A percentile compares a stretch with the other conserved stretches of the same genome.
These are phyloP conservation scores for Balanococcus diminutus DNA, from an alignment of 2,888 invertebrate species.

Conservation along the genomic window DNA sequence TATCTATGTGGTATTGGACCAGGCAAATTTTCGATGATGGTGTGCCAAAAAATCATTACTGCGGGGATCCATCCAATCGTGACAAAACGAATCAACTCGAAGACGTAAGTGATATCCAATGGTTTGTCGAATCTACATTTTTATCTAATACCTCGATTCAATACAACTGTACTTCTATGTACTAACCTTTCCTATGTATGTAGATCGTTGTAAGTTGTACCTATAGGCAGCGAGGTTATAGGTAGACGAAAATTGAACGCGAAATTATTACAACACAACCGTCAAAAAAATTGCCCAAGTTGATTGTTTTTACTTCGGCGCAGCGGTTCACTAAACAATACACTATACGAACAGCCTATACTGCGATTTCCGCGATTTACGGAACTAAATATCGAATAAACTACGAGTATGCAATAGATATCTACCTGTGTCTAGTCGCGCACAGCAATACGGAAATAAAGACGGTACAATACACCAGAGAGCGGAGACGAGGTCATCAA, in stretches of 20 bases:
- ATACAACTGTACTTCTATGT: no score
- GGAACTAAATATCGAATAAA: background rate
- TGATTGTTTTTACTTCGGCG: background rate
- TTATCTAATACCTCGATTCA: no score
- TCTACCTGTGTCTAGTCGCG: background rate
- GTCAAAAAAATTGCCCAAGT: background rate
- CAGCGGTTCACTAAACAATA: background rate
- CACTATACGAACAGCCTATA: background rate
- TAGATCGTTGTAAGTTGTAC: background rate
- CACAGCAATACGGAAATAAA: background rate
- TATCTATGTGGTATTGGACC: no score
- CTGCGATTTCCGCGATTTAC: background rate
- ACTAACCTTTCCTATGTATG: background rate
- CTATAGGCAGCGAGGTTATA: background rate
- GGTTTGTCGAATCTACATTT: no score
- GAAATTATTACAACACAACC: background rate
- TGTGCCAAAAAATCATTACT: no score
- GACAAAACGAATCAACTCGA: no score
- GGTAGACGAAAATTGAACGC: background rate
- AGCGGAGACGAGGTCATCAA: background rate
- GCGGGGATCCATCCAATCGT: no score
- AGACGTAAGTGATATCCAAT: no score
- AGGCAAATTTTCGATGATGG: no score
- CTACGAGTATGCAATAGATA: no score
- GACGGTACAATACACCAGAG: background rate